Evolutionary conservation across 2,888 invertebrate species (phyloP), one percentile per base, ranked within the genome.

Genomic region (Ectemnius cavifrons): DNA sequence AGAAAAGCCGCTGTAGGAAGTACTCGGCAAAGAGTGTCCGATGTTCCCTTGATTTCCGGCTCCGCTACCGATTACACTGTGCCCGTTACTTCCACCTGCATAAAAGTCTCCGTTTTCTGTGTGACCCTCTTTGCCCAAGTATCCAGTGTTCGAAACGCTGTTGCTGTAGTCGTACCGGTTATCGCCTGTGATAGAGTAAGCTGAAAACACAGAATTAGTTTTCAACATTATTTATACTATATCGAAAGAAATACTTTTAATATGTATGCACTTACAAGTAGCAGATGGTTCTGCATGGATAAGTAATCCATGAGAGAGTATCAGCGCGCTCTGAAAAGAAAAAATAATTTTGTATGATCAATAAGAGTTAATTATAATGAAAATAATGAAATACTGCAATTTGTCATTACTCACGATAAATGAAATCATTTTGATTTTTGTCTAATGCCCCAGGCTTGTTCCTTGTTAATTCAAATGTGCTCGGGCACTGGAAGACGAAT

Each of bases 401-500:
- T 20, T 23, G 18, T 52, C 11, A n/a, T 52, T 77, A 78, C 73
- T 78, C 73, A 78, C 77, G 23, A 77, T 14, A 14, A 16, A 67
- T 58, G 73, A 76, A 76, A 76, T 73, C 18, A 61, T 64, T 47
- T 69, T 76, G 73, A 61, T 67, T 76, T 20, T 37, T 56, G 18
- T 45, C 47, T 49, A 2, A 28, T 13, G 27, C 62, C 18, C 45
- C 18, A 56, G 37, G 57, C 4, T 61, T 62, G 45, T 61, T 4
- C 20, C 28, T 60, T 61, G 63, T 59, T 78, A 83, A 77, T 79
- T 71, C 80, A 77, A 81, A 83, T 52, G 81, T 81, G 78, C 73
- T 82, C 79, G 80, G 83, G 80, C 81, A 89, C 89, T 89, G 88
- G 79, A 80, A 78, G 66, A 74, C 71, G 77, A 82, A 84, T 84